Evolutionary conservation across 2,797 vertebrate genomes (phyloP).

Genomic region (Tiaroga cobitis): DNA sequence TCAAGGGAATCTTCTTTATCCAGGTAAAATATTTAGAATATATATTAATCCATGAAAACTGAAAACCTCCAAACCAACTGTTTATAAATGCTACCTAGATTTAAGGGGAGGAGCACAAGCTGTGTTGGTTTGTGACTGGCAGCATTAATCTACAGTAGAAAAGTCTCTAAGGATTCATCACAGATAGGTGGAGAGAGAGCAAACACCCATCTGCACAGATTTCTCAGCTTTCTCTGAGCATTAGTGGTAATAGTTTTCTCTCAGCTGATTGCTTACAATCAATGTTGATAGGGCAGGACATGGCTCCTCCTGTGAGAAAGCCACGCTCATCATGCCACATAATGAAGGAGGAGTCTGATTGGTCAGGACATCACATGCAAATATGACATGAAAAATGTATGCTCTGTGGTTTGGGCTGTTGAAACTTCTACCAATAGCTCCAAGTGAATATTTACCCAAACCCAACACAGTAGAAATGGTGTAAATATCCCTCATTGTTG

Average conservation of each 20-base stretch:
- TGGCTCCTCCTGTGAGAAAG: conserved; percentile 46
- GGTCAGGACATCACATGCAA: conserved; percentile 55
- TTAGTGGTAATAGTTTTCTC: conserved; percentile 54
- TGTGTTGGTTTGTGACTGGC: conserved; percentile 55
- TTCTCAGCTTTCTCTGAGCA: conserved; percentile 52
- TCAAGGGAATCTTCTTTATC: background rate
- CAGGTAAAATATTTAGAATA: background rate
- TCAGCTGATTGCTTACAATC: conserved; percentile 54
- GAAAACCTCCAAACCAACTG: too few relatives aligned
- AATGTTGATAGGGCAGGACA: conserved; percentile 55
- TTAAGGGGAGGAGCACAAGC: conserved; percentile 53
- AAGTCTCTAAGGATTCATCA: conserved; percentile 54
- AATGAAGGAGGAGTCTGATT: conserved; percentile 47
- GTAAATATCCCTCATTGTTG: too few relatives aligned
- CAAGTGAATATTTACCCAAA: background rate
- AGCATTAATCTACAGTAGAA: conserved; percentile 54
- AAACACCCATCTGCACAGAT: conserved; percentile 54
- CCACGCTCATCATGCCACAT: conserved; percentile 25
- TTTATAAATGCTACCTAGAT: background rate
- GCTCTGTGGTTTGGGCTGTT: conserved; percentile 34
- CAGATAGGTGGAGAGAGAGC: conserved; percentile 48
- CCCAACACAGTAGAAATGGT: background rate
- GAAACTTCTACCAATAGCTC: conserved; percentile 18
- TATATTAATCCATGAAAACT: too few relatives aligned
- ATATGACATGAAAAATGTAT: conserved; percentile 52